A percentile compares a stretch with the other conserved stretches of the same genome.
Conservation (phyloP, 2,888 invertebrate species). For the Eutolmus rufibarbis region DNA sequence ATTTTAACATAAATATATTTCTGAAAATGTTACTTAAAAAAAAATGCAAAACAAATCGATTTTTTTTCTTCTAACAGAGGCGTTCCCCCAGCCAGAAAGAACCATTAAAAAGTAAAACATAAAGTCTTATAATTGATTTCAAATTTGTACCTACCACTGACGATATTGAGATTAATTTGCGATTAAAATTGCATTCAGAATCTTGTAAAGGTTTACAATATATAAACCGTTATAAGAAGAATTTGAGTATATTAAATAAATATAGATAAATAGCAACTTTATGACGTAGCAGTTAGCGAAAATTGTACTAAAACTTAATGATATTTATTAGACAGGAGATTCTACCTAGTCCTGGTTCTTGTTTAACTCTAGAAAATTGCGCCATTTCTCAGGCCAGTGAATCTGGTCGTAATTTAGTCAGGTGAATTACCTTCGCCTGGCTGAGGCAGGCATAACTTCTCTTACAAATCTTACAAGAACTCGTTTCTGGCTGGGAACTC, state of each 20-base stretch:
- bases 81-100: too few relatives aligned
- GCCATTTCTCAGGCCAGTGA: background rate
- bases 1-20: too few relatives aligned
- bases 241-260: background rate
- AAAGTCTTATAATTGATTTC: too few relatives aligned
- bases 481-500: background rate
- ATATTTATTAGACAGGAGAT: background rate
- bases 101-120: too few relatives aligned
- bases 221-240: too few relatives aligned
- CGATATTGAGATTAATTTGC: too few relatives aligned
- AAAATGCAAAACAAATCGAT: too few relatives aligned
- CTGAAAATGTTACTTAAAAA: too few relatives aligned
- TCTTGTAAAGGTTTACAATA: too few relatives aligned
- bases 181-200: too few relatives aligned
- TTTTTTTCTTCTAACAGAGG: too few relatives aligned
- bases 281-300: background rate
- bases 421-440: background rate
- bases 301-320: background rate
- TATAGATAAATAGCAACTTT: background rate
- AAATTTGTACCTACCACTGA: too few relatives aligned
- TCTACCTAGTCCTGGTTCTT: background rate
- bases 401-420: background rate
- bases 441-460: background rate
- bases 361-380: background rate
- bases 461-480: background rate